These are phyloP conservation scores for Enteromius thamalakanensis DNA, from an alignment of 2,797 vertebrate species.

Conservation along the genomic window DNA sequence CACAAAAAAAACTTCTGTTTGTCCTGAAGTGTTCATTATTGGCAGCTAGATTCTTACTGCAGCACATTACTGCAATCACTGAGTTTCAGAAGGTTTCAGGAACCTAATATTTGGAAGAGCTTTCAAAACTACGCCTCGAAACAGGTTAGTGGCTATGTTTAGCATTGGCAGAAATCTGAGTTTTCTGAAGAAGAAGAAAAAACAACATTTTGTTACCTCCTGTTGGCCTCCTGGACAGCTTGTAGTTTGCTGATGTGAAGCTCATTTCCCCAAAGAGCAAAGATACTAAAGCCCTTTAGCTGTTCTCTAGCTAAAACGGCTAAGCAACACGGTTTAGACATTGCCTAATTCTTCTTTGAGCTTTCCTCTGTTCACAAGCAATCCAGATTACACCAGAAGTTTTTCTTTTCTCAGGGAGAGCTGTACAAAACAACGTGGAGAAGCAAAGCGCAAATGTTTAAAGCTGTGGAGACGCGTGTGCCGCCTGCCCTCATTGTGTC, in stretches of 20 bases:
- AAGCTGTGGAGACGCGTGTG: slow-evolving; percentile 33
- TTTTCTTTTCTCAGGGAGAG: slow-evolving; percentile 15
- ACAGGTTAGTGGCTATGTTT: not conserved
- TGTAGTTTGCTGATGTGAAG: not conserved
- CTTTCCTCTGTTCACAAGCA: slow-evolving; percentile 23
- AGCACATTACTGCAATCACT: slow-evolving; percentile 2
- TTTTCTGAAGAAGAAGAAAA: no score
- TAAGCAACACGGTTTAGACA: not conserved
- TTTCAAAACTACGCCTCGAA: slow-evolving; percentile 3
- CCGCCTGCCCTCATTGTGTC: slow-evolving; percentile 61
- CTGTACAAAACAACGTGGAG: not conserved
- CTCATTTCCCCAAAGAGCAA: slow-evolving; percentile 14
- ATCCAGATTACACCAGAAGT: slow-evolving; percentile 13
- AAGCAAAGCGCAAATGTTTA: slow-evolving; percentile 22
- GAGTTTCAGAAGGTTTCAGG: not conserved
- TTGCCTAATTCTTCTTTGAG: slow-evolving; percentile 16
- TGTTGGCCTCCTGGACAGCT: not conserved
- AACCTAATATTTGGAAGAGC: slow-evolving; percentile 5
- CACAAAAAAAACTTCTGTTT: not conserved
- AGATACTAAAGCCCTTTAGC: slow-evolving; percentile 11
- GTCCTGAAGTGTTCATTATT: not conserved
- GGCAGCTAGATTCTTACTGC: slow-evolving; percentile 14
- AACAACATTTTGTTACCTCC: not conserved
- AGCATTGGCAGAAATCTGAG: not conserved
- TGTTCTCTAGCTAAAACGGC: slow-evolving; percentile 23